Evolutionary conservation across 2,113 vertebrate species (phyloP).

Genomic region (Nicator chloris): DNA sequence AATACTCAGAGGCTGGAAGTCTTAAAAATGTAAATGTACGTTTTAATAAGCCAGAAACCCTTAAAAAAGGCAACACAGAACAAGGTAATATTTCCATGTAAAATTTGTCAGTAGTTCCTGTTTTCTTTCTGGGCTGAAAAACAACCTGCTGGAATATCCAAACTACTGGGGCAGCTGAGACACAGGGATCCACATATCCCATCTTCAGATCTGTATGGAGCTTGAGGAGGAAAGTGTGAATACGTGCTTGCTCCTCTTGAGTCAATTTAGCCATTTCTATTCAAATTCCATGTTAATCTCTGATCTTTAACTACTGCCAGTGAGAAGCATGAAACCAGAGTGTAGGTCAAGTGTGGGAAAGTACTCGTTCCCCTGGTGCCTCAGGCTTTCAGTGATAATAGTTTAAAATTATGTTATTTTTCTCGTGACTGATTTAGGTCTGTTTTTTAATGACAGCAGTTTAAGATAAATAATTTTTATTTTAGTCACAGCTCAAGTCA

Average conservation of each 20-base stretch:
- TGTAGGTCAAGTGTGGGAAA: neutral
- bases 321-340: neutral
- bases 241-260: neutral
- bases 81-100: neutral
- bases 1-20: neutral
- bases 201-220: neutral
- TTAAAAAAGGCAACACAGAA: neutral
- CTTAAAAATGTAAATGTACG: neutral
- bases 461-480: constrained; percentile 4
- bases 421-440: neutral
- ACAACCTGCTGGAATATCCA: neutral
- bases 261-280: neutral
- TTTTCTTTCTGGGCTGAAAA: neutral
- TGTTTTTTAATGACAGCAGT: constrained; percentile 10
- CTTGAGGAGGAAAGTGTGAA: neutral
- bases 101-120: neutral
- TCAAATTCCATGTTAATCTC: neutral
- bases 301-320: neutral
- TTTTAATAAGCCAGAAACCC: neutral
- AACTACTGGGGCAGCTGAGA: neutral
- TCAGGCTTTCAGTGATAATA: neutral
- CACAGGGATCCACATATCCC: accelerated
- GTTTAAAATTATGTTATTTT: neutral
- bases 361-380: neutral
- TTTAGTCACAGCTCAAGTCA: neutral